A percentile compares a stretch with the other conserved stretches of the same genome.
These are phyloP conservation scores for Limnephilus rhombicus DNA, from an alignment of 2,888 invertebrate species.

Conservation along the genomic window DNA sequence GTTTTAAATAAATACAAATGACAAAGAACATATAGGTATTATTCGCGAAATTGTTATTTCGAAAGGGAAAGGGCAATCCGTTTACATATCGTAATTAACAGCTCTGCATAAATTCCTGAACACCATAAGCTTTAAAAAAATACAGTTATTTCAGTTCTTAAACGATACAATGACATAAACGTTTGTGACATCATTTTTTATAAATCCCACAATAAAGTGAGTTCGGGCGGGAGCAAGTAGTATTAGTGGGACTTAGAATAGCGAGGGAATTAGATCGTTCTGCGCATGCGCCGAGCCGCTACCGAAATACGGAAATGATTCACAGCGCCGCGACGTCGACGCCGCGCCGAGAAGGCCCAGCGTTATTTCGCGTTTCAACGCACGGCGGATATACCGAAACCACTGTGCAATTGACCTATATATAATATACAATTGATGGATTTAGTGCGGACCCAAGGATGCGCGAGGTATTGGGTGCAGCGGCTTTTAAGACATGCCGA, in stretches of 20 bases:
- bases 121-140: neutral
- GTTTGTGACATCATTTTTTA: neutral
- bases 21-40: neutral
- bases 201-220: neutral
- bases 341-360: conserved; percentile 38
- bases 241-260: neutral
- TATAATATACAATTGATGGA: conserved; percentile 8
- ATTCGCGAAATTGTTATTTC: neutral
- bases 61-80: neutral
- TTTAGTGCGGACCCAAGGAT: conserved; percentile 29
- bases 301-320: conserved; percentile 54
- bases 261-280: neutral
- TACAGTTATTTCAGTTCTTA: neutral
- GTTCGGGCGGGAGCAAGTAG: neutral
- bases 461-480: neutral
- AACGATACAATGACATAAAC: neutral
- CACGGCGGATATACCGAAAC: neutral
- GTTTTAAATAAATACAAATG: neutral
- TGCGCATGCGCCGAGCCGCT: conserved; percentile 38
- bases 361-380: neutral
- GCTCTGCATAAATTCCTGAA: neutral
- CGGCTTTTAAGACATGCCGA: neutral
- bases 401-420: conserved; percentile 36
- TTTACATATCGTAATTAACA: neutral
- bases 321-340: conserved; percentile 19